Conservation (phyloP, 2,888 invertebrate genomes). For the Crematogaster levior region DNA sequence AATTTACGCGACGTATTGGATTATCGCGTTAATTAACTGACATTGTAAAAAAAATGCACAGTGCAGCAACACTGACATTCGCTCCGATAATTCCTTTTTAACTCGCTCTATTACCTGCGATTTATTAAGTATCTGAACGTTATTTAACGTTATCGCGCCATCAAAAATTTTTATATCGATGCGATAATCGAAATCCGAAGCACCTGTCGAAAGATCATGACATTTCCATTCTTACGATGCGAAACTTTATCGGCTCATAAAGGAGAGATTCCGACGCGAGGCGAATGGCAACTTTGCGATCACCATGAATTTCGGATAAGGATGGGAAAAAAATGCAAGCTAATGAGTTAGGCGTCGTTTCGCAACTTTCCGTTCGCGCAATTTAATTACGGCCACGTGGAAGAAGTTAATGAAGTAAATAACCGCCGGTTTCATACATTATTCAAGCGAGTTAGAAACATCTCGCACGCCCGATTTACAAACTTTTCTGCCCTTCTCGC, state of each 20-base stretch:
- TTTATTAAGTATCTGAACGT: conserved; percentile 26
- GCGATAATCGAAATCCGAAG: conserved; percentile 13
- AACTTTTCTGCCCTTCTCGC: conserved; percentile 29
- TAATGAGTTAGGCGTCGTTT: conserved; percentile 49
- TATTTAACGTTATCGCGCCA: conserved; percentile 16
- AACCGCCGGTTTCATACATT: conserved; percentile 52
- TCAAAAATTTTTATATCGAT: not conserved
- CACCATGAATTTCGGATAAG: conserved; percentile 27
- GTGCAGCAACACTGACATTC: conserved; percentile 6
- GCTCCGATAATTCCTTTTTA: not conserved
- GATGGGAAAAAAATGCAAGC: conserved; percentile 8
- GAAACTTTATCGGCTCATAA: not conserved
- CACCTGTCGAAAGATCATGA: not conserved
- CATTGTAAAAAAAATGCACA: conserved; percentile 57
- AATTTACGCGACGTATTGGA: conserved; percentile 65
- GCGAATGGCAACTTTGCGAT: not conserved
- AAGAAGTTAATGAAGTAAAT: conserved; percentile 56
- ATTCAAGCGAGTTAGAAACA: conserved; percentile 52
- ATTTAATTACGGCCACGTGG: conserved; percentile 54
- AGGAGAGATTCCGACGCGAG: not conserved
- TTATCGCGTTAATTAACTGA: conserved; percentile 70
- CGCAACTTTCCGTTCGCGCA: conserved; percentile 48
- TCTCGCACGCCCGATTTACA: conserved; percentile 52
- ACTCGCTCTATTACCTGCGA: conserved; percentile 5
- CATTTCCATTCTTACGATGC: not conserved